phyloP scores from a whole-genome alignment of 2,888 invertebrate species.

The Parnassius glacialis region DNA sequence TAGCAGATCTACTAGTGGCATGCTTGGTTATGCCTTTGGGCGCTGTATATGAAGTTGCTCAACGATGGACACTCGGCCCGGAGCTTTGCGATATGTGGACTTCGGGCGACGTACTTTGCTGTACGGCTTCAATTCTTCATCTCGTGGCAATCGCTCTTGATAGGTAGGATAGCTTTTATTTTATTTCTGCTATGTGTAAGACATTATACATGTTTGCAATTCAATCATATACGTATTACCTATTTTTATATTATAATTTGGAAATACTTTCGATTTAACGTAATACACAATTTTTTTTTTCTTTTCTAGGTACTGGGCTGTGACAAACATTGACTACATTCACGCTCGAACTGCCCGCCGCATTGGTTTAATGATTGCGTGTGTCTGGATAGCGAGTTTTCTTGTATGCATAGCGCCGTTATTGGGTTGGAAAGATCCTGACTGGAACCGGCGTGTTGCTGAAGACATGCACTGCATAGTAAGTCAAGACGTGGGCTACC shows the following conservation, averaged over 20 bases:
- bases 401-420: constrained; percentile 93
- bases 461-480: constrained; percentile 87
- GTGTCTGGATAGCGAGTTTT: constrained; percentile 92
- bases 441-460: constrained; percentile 78
- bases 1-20: constrained; percentile 94
- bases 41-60: constrained; percentile 88
- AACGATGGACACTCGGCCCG: constrained; percentile 92
- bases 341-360: constrained; percentile 89
- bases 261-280: too few relatives aligned
- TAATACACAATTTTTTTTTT: not conserved
- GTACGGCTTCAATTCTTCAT: constrained; percentile 91
- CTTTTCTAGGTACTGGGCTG: constrained; percentile 89
- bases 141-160: constrained; percentile 91
- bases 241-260: too few relatives aligned
- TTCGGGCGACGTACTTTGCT: constrained; percentile 94
- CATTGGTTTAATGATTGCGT: constrained; percentile 89
- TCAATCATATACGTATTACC: too few relatives aligned
- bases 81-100: constrained; percentile 97
- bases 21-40: constrained; percentile 89
- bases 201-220: too few relatives aligned
- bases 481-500: constrained; percentile 91
- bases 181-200: too few relatives aligned
- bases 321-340: constrained; percentile 94
- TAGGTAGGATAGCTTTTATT: constrained; percentile 73
- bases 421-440: constrained; percentile 89